A percentile compares a stretch with the other conserved stretches of the same genome.
Conservation (phyloP, 2,888 invertebrate species). For the Helicoverpa assulta region DNA sequence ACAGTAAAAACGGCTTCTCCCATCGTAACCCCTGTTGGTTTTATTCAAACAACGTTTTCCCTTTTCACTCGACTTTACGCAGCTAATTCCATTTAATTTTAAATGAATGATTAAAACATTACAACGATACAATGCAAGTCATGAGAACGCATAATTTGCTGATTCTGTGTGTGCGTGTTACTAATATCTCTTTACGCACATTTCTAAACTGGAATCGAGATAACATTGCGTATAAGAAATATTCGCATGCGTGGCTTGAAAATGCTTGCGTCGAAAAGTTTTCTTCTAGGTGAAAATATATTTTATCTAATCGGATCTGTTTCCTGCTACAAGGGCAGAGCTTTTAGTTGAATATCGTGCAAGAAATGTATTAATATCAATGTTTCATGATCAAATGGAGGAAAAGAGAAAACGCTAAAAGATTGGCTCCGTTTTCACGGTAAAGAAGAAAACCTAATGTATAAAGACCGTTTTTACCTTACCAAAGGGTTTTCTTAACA, state of each 20-base stretch:
- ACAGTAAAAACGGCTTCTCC: constrained; percentile 41
- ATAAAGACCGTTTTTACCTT: background rate
- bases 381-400: background rate
- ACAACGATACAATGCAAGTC: constrained; percentile 37
- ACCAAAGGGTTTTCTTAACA: background rate
- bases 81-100: constrained; percentile 45
- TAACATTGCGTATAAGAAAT: constrained; percentile 38
- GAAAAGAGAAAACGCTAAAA: background rate
- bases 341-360: constrained; percentile 11
- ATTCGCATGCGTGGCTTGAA: constrained; percentile 44
- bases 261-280: constrained; percentile 40
- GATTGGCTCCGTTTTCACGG: too few relatives aligned
- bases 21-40: constrained; percentile 20
- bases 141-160: constrained; percentile 39
- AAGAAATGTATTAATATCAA: constrained; percentile 3
- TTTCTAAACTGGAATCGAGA: constrained; percentile 45
- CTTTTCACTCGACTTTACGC: constrained; percentile 47
- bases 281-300: constrained; percentile 26
- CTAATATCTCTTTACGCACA: constrained; percentile 49
- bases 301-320: constrained; percentile 37
- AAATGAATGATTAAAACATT: constrained; percentile 59
- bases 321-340: constrained; percentile 38
- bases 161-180: constrained; percentile 41
- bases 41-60: constrained; percentile 40
- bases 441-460: too few relatives aligned